Conservation (phyloP, 2,888 invertebrate species). For the Bombylius discolor region DNA sequence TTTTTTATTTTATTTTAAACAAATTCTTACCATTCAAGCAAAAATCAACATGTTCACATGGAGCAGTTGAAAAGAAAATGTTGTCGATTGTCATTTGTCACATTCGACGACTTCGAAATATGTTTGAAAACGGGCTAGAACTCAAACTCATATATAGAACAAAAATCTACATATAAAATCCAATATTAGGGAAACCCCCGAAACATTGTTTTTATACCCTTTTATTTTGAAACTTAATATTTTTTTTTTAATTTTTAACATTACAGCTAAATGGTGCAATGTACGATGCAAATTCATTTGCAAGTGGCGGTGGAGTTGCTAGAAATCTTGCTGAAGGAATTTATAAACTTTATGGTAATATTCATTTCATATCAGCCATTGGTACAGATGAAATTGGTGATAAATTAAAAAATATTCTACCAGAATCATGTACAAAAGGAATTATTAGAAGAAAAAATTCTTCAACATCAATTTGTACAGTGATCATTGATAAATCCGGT, state of each 20-base stretch:
- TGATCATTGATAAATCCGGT: slow-evolving; percentile 57
- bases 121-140: no score
- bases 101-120: no score
- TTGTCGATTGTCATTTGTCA: no score
- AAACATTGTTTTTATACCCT: no score
- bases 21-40: no score
- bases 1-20: no score
- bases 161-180: no score
- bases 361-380: slow-evolving; percentile 60
- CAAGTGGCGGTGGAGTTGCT: slow-evolving; percentile 78
- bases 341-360: slow-evolving; percentile 50
- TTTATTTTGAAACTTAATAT: no score
- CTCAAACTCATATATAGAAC: no score
- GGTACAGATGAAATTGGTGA: slow-evolving; percentile 53
- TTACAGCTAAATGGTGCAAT: slow-evolving; percentile 69
- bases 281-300: slow-evolving; percentile 49
- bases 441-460: slow-evolving; percentile 24
- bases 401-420: slow-evolving; percentile 30
- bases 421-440: slow-evolving; percentile 25
- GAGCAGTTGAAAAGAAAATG: no score
- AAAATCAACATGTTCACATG: no score
- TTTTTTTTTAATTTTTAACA: slow-evolving; percentile 13
- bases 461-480: slow-evolving; percentile 60
- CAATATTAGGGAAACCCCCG: no score
- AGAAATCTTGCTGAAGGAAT: slow-evolving; percentile 84